Evolutionary conservation across 2,888 invertebrate genomes (phyloP).

Genomic region (Sarcophaga rosellei): DNA sequence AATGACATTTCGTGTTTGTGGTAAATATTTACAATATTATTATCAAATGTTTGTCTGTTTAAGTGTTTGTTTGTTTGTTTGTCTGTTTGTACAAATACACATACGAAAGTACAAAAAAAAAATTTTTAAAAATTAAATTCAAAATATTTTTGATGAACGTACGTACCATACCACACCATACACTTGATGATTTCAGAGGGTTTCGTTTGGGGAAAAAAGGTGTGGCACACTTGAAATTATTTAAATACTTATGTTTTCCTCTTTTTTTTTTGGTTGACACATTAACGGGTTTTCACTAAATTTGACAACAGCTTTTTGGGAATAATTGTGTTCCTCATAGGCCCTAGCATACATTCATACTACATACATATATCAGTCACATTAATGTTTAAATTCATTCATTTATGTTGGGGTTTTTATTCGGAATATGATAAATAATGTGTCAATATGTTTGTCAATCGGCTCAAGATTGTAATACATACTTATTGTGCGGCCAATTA

Average conservation of each 20-base stretch:
- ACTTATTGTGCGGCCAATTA: background rate
- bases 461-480: background rate
- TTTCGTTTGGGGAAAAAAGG: slow-evolving; percentile 37
- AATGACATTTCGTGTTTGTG: slow-evolving; percentile 58
- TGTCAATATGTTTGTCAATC: background rate
- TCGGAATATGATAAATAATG: too few relatives aligned
- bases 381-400: background rate
- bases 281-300: slow-evolving; percentile 34
- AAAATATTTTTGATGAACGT: background rate
- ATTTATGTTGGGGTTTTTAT: slow-evolving; percentile 1
- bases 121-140: background rate
- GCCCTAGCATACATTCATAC: too few relatives aligned
- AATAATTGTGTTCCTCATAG: background rate
- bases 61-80: background rate
- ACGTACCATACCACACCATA: too few relatives aligned
- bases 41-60: slow-evolving; percentile 22
- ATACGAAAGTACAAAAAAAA: background rate
- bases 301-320: background rate
- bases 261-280: slow-evolving; percentile 23
- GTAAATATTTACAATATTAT: slow-evolving; percentile 49
- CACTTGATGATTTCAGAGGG: background rate
- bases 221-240: slow-evolving; percentile 43
- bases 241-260: background rate
- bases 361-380: background rate
- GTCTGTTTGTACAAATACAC: background rate